These are phyloP conservation scores for Crotalus horridus DNA, from an alignment of 2,113 vertebrate genomes.

Conservation along the genomic window DNA sequence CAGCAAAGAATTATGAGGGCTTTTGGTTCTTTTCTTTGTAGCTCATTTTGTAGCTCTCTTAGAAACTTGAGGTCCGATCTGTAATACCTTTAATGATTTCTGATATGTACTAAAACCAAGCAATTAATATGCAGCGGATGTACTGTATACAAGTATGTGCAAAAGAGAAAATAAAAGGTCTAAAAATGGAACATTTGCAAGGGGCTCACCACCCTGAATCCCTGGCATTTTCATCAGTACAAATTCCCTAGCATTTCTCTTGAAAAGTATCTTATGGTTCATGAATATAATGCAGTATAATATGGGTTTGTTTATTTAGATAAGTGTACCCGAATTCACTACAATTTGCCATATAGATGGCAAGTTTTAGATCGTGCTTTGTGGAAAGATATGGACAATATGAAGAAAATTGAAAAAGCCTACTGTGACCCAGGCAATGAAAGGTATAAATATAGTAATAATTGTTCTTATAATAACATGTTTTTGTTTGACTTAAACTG, in stretches of 20 bases:
- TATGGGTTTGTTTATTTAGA: slow-evolving; percentile 64
- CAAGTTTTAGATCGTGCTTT: slow-evolving; percentile 70
- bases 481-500: background rate
- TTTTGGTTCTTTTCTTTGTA: background rate
- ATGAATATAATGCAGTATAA: background rate
- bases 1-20: background rate
- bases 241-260: background rate
- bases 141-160: background rate
- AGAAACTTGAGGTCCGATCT: background rate
- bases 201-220: background rate
- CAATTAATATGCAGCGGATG: background rate
- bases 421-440: slow-evolving; percentile 76
- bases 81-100: background rate
- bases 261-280: background rate
- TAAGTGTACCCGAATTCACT: slow-evolving; percentile 82
- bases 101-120: background rate
- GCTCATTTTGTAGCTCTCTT: background rate
- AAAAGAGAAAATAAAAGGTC: background rate
- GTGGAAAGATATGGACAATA: slow-evolving; percentile 81
- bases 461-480: background rate
- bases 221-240: background rate
- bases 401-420: slow-evolving; percentile 82
- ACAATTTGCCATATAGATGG: slow-evolving; percentile 89
- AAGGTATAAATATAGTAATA: slow-evolving; percentile 55
- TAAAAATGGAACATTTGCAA: background rate